Conservation (phyloP, 2,888 invertebrate species). For the Chirona hameri region DNA sequence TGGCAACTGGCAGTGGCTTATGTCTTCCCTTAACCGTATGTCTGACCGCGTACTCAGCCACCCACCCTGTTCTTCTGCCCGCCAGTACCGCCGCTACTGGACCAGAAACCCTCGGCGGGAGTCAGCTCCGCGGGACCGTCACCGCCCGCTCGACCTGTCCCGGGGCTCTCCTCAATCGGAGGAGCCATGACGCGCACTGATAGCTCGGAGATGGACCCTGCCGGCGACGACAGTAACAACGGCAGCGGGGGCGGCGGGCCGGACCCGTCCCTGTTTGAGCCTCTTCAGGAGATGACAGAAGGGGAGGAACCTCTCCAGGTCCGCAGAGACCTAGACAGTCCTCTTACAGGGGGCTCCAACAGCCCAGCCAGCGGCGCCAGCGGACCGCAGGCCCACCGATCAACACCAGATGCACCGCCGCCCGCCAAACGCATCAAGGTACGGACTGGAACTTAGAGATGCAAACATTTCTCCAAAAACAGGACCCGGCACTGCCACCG, state of each 20-base stretch:
- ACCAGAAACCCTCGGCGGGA: not conserved
- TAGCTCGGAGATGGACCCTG: not conserved
- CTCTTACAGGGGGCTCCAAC: not conserved
- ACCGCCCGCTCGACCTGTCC: not conserved
- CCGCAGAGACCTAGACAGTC: not conserved
- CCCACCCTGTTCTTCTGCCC: too few relatives aligned
- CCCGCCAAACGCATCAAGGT: not conserved
- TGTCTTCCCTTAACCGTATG: too few relatives aligned
- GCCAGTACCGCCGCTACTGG: not conserved
- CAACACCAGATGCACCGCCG: not conserved
- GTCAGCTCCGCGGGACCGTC: not conserved
- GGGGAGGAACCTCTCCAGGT: not conserved
- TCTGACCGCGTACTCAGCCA: too few relatives aligned
- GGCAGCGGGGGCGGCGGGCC: not conserved
- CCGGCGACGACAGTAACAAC: not conserved
- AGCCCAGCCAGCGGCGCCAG: not conserved
- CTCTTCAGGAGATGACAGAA: constrained; percentile 2
- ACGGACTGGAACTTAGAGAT: not conserved
- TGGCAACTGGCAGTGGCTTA: too few relatives aligned
- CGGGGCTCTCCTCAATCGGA: not conserved
- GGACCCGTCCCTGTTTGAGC: not conserved
- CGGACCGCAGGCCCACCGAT: not conserved
- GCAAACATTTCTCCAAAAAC: too few relatives aligned
- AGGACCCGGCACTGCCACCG: too few relatives aligned
- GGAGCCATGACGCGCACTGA: not conserved